Percentiles rank a stretch among this genome's conserved stretches.
Evolutionary conservation across 2,888 invertebrate genomes (phyloP).

Genomic region (Lomographa bimaculata): DNA sequence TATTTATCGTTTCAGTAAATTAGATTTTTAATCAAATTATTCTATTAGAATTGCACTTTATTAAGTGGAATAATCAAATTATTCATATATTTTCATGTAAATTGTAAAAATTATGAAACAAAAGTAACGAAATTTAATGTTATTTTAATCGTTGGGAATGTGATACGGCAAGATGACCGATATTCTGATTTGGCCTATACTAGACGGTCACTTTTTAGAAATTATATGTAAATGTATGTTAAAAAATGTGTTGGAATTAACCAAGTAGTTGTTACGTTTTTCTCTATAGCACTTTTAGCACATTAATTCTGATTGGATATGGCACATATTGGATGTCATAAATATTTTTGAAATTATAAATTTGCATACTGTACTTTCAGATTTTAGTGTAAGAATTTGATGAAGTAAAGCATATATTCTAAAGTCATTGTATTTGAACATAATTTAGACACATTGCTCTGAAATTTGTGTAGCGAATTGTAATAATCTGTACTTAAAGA

Average conservation of each 20-base stretch:
- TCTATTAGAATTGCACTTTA: constrained; percentile 51
- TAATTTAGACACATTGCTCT: constrained; percentile 51
- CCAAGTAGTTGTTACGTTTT: constrained; percentile 23
- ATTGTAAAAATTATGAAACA: constrained; percentile 37
- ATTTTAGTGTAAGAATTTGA: constrained; percentile 34
- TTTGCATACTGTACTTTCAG: constrained; percentile 28
- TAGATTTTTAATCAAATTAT: constrained; percentile 42
- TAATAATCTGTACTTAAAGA: constrained; percentile 43
- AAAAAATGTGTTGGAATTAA: constrained; percentile 17
- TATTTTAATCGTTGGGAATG: constrained; percentile 47
- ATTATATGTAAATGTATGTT: constrained; percentile 15
- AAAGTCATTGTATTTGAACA: constrained; percentile 65
- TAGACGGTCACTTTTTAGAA: constrained; percentile 30
- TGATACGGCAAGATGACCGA: constrained; percentile 46
- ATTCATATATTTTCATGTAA: constrained; percentile 45
- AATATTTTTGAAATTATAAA: constrained; percentile 39
- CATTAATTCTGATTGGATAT: constrained; percentile 43
- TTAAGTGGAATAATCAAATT: constrained; percentile 55
- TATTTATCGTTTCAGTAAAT: constrained; percentile 39
- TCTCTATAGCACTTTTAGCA: constrained; percentile 45
- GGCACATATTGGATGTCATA: constrained; percentile 42
- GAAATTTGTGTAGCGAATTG: constrained; percentile 44
- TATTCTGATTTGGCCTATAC: constrained; percentile 57
- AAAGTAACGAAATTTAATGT: constrained; percentile 45
- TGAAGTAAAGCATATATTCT: constrained; percentile 78